A percentile compares a stretch with the other conserved stretches of the same genome.
phyloP scores from a whole-genome alignment of 1,140 invertebrate species.

The Heterodera schachtii region DNA sequence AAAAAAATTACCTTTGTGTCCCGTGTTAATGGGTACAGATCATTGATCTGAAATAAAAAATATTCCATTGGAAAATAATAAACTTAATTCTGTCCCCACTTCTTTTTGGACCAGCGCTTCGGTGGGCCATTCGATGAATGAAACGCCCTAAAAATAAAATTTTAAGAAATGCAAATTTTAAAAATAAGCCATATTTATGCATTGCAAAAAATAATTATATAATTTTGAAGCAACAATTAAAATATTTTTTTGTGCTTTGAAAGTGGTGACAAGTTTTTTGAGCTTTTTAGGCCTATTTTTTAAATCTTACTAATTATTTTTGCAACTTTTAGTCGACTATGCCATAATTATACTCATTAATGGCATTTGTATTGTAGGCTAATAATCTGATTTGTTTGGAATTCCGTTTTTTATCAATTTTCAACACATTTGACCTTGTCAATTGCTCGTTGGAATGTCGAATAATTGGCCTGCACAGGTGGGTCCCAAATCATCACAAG shows the following conservation, averaged over 20 bases:
- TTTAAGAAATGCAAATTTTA: too few species aligned
- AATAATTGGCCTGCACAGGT: constrained; percentile 52
- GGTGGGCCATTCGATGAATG: constrained; percentile 49
- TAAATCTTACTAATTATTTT: too few species aligned
- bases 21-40: constrained; percentile 48
- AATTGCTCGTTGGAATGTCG: constrained; percentile 39
- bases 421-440: constrained; percentile 34
- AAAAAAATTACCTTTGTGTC: constrained; percentile 34
- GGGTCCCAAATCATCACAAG: constrained; percentile 52
- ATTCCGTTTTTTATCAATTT: neutral
- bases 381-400: neutral
- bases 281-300: too few species aligned
- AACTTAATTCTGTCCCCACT: constrained; percentile 7
- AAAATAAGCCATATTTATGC: neutral
- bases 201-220: neutral
- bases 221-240: neutral
- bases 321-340: too few species aligned
- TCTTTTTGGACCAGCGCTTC: constrained; percentile 34
- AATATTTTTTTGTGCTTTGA: too few species aligned
- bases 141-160: constrained; percentile 38
- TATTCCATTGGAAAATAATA: neutral
- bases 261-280: too few species aligned
- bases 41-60: constrained; percentile 16
- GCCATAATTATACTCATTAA: too few species aligned
- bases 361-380: too few species aligned